Percentiles rank a stretch among this genome's conserved stretches.
Conservation (phyloP, 1,140 invertebrate genomes). For the Thaumatotibia leucotreta region DNA sequence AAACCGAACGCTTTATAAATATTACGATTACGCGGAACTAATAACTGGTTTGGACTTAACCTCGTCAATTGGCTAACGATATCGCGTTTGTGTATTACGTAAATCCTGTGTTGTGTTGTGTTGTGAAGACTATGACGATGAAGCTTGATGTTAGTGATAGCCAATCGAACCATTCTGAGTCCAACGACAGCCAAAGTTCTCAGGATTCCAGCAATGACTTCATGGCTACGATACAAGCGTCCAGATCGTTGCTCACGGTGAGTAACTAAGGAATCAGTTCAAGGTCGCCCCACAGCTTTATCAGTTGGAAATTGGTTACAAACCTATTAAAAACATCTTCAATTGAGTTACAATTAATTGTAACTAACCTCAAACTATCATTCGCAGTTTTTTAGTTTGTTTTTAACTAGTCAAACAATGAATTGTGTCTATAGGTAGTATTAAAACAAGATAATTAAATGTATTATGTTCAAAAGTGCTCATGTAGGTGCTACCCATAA, state of each 20-base stretch:
- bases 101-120: slow-evolving; percentile 38
- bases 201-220: slow-evolving; percentile 70
- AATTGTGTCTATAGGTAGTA: neutral
- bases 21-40: slow-evolving; percentile 21
- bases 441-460: neutral
- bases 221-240: slow-evolving; percentile 47
- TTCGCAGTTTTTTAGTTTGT: neutral
- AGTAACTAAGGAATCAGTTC: slow-evolving; percentile 23
- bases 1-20: slow-evolving; percentile 27
- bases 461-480: neutral
- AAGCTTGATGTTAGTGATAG: slow-evolving; percentile 70
- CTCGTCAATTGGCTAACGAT: slow-evolving; percentile 19
- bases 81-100: slow-evolving; percentile 40
- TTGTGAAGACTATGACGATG: slow-evolving; percentile 61
- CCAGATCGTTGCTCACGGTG: slow-evolving; percentile 56
- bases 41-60: slow-evolving; percentile 11
- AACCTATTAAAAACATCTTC: neutral
- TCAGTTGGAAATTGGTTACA: neutral
- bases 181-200: slow-evolving; percentile 66
- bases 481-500: neutral
- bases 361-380: neutral
- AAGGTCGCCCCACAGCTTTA: neutral
- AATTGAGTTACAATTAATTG: neutral
- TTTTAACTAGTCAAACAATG: neutral
- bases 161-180: slow-evolving; percentile 68